Evolutionary conservation across 2,113 vertebrate species (phyloP).

Genomic region (Melanocharis versteri): DNA sequence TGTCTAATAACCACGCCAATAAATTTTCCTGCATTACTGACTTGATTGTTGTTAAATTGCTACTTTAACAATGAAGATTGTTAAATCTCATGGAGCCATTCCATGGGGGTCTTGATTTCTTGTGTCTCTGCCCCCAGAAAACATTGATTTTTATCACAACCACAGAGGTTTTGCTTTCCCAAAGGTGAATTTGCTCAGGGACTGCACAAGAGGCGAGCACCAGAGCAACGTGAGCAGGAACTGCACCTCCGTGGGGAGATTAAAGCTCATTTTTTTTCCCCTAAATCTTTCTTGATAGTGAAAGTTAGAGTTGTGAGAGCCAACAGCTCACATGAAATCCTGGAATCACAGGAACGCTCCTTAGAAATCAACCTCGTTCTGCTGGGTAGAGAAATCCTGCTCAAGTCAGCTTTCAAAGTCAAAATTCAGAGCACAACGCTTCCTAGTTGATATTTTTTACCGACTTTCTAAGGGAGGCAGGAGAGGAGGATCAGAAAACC

Average conservation of each 20-base stretch:
- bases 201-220: background rate
- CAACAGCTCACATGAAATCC: background rate
- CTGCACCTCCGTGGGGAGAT: background rate
- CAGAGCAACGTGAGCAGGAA: background rate
- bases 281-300: background rate
- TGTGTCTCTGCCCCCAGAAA: background rate
- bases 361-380: background rate
- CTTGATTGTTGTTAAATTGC: background rate
- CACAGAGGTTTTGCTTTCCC: background rate
- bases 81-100: background rate
- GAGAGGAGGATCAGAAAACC: background rate
- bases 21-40: background rate
- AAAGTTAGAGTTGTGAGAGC: background rate
- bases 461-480: rapidly evolving
- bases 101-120: background rate
- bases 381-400: background rate
- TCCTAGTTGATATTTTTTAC: background rate
- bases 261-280: background rate
- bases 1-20: background rate
- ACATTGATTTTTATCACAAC: background rate
- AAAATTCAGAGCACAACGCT: background rate
- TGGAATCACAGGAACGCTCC: background rate
- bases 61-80: background rate
- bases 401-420: background rate
- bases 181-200: background rate